phyloP scores from a whole-genome alignment of 2,113 vertebrate species.

The Petromus typicus region DNA sequence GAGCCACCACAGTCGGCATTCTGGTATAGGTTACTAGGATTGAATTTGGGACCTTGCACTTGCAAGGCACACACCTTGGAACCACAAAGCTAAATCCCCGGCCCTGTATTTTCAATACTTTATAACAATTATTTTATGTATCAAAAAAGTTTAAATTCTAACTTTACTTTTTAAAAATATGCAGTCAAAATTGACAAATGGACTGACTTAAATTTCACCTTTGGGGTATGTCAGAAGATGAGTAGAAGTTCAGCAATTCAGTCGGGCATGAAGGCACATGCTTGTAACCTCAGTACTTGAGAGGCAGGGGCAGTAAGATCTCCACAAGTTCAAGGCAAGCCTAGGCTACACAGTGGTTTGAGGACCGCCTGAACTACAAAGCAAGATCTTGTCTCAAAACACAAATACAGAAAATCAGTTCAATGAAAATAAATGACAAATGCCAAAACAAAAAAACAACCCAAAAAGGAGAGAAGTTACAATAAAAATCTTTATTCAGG shows the following conservation, averaged over 20 bases:
- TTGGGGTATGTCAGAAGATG: neutral
- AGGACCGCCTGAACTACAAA: neutral
- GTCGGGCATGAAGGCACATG: neutral
- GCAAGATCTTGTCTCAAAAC: neutral
- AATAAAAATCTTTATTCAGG: slow-evolving; percentile 99
- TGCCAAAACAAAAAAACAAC: neutral
- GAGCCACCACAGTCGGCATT: too few relatives aligned
- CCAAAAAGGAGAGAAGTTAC: slow-evolving; percentile 81
- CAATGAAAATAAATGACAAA: slow-evolving; percentile 16
- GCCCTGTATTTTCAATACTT: neutral
- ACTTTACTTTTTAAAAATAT: too few relatives aligned
- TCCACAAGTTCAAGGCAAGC: neutral
- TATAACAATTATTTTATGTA: neutral
- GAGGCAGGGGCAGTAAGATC: neutral
- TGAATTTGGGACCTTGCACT: too few relatives aligned
- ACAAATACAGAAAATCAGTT: neutral
- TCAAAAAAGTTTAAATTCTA: too few relatives aligned
- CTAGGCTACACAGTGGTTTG: neutral
- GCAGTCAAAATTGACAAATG: neutral
- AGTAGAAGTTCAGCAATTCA: slow-evolving; percentile 3
- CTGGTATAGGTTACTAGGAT: too few relatives aligned
- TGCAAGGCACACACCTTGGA: too few relatives aligned
- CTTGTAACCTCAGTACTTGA: neutral
- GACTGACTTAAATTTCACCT: neutral
- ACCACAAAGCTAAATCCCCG: too few relatives aligned